Base-by-base conservation (phyloP, 2,888 invertebrate genomes). In the Nowickia ferox region DNA sequence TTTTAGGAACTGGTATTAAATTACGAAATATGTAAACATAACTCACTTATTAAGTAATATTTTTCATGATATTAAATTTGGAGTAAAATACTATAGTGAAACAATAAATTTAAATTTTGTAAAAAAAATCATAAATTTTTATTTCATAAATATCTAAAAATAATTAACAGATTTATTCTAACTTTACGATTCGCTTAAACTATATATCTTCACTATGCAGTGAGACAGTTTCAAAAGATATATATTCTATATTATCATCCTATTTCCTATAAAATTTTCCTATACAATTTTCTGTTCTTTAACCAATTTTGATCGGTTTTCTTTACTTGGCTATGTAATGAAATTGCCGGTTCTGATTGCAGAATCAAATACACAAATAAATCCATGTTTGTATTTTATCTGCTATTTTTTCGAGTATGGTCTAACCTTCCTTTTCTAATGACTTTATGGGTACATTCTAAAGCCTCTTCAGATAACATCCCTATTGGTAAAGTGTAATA, bases 101-200 rank as follows among this genome's bases (percentile, higher is more conserved):
- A 17, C 53, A 53, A 53, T 53, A 53, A 53, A 53, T 53, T 53
- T 53, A 53, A 17, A 53, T 53, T 6, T 53, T 46, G 46, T 11
- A 53, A 53, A 53, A 53, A n/a, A n/a, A n/a, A 19, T 53, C 53
- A 53, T 53, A 53, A 53, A 53, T 53, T 53, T 53, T 53, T 53
- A 53, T 53, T 53, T 19, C 15, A 53, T 53, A 53, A 53, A 53
- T 53, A 53, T 53, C 53, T 53, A 53, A 53, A 51, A 51, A 51
- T 51, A 51, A 51, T 51, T 51, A 15, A 51, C 51, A 51, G 51
- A 51, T 51, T 51, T 51, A 51, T 51, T 51, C 15, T 51, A 51
- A 15, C 51, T 51, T 51, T 51, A 51, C 51, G 51, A n/a, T 51
- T 51, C 51, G 51, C 51, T 51, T 51, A 51, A 46, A 13, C 46